These are phyloP conservation scores for Kryphioiulus occultus DNA, from an alignment of 2,888 invertebrate genomes.

Conservation along the genomic window DNA sequence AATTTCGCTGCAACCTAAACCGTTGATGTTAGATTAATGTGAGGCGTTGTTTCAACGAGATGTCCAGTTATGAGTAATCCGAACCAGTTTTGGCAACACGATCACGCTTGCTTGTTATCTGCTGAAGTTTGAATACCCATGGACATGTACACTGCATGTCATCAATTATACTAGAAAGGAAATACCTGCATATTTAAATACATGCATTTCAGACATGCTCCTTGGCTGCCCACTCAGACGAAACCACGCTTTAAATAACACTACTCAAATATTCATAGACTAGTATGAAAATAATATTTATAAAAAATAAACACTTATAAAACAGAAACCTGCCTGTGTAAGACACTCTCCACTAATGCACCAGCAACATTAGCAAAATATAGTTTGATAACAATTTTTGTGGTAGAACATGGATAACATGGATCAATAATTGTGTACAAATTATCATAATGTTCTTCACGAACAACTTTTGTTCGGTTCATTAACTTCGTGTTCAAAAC, in stretches of 20 bases:
- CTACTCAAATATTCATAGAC: background rate
- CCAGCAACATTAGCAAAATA: too few species aligned
- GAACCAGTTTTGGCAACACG: slow-evolving; percentile 13
- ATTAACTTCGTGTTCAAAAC: too few species aligned
- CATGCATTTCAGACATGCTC: background rate
- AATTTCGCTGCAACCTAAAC: background rate
- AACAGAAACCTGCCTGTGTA: background rate
- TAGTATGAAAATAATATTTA: background rate
- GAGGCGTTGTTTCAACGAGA: background rate
- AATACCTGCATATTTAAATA: background rate
- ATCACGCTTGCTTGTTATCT: background rate
- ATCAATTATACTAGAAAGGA: background rate
- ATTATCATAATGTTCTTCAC: too few species aligned
- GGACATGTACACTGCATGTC: background rate
- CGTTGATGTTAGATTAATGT: background rate
- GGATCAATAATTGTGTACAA: too few species aligned
- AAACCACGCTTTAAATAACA: background rate
- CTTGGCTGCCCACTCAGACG: background rate
- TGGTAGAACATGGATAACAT: background rate
- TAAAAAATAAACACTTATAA: background rate
- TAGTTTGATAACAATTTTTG: background rate
- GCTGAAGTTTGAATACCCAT: background rate
- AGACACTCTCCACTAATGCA: too few species aligned
- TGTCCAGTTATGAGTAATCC: background rate
- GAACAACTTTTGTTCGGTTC: too few species aligned